Evolutionary conservation across 2,888 invertebrate species (phyloP), one percentile per base, ranked within the genome.

Genomic region (Phortica okadai): DNA sequence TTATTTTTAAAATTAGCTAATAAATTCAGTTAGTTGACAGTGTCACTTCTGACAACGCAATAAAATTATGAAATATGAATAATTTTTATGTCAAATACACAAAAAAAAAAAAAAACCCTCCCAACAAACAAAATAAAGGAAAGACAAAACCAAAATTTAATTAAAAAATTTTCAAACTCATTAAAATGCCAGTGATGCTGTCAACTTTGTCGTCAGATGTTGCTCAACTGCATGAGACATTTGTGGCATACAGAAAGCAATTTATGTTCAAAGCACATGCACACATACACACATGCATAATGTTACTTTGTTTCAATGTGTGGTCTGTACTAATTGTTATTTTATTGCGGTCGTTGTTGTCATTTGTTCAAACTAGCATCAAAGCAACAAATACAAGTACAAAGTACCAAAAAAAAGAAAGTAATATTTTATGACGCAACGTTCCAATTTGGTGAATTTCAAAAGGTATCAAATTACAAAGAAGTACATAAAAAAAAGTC

Each of bases 241-340:
- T 50, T 50, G 50, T 50, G 50, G 50, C 50, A 50, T 50, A 6
- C 50, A 50, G 14, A 50, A 14, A 1, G 50, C 50, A 50, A 50
- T 50, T 50, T 50, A 50, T 50, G 14, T 14, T 14, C 10, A 50
- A 8, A 50, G 50, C 50, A 50, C 14, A 50, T 8, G 50, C 21
- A 21, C 0, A 21, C 21, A 21, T 21, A 21, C 1, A 21, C 21
- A 21, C 21, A 21, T 21, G 21, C 21, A 21, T 21, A 21, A 21
- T 0, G 21, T 21, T 21, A 21, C 21, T 21, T 21, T 21, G 21
- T 21, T 21, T 21, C 21, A 21, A 21, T 21, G 21, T 21, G 21
- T 21, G 21, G 21, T 21, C 21, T 21, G 21, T 21, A 21, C 82
- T 87, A 86, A 87, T 87, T 87, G 85, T 78, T 81, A 81, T 80